Conservation (phyloP, 1,140 invertebrate genomes). For the Metopolophium dirhodum region DNA sequence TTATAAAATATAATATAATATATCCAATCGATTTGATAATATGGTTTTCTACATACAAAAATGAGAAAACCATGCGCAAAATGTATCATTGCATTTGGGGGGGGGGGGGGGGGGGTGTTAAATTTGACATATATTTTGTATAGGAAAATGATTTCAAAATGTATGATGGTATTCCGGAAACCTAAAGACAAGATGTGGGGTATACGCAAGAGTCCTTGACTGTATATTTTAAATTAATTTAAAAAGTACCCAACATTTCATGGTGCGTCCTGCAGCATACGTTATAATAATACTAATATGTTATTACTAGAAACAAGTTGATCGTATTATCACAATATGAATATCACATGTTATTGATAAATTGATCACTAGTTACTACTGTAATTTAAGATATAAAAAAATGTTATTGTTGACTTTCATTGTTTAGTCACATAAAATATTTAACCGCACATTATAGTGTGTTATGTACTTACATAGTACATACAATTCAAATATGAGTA, state of each 20-base stretch:
- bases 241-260: not conserved
- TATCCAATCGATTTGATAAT: not conserved
- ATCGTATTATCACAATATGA: not conserved
- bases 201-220: not conserved
- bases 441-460: no score
- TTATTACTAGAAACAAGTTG: not conserved
- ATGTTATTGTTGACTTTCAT: not conserved
- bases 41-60: not conserved
- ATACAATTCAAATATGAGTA: not conserved
- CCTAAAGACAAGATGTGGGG: no score
- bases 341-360: not conserved
- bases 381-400: not conserved
- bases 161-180: not conserved
- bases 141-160: not conserved
- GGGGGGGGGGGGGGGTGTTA: not conserved
- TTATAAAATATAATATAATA: not conserved
- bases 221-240: not conserved
- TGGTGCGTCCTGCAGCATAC: not conserved
- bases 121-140: not conserved
- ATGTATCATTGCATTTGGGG: not conserved
- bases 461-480: not conserved
- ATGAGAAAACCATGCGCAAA: not conserved
- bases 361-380: not conserved
- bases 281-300: not conserved
- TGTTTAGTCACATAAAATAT: no score